These are phyloP conservation scores for Lepeophtheirus nordmannii DNA, from an alignment of 2,888 invertebrate species.

Conservation along the genomic window DNA sequence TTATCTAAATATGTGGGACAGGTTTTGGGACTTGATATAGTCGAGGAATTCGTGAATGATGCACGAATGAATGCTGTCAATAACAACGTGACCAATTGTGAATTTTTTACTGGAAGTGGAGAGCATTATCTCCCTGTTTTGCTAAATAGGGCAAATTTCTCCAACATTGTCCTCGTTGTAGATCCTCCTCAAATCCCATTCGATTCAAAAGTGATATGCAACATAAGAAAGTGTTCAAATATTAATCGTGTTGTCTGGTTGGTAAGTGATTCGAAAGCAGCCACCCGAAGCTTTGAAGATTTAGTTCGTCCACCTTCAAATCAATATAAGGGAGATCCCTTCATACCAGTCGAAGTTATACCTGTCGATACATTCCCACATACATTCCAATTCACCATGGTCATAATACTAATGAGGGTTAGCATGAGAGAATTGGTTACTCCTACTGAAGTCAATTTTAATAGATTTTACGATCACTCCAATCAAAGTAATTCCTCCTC, in stretches of 20 bases:
- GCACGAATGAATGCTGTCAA: constrained; percentile 67
- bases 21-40: constrained; percentile 68
- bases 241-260: constrained; percentile 73
- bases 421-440: not conserved
- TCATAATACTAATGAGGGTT: not conserved
- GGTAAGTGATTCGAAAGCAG: constrained; percentile 74
- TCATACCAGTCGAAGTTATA: constrained; percentile 52
- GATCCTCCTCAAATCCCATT: constrained; percentile 93
- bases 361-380: constrained; percentile 95
- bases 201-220: constrained; percentile 25
- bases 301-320: constrained; percentile 58
- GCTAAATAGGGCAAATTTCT: not conserved
- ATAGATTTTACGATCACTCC: not conserved
- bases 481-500: not conserved
- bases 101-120: not conserved
- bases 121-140: constrained; percentile 1
- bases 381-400: constrained; percentile 54
- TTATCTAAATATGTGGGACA: constrained; percentile 45
- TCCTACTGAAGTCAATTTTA: not conserved
- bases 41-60: constrained; percentile 70
- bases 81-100: constrained; percentile 54
- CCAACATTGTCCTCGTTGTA: constrained; percentile 63
- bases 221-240: constrained; percentile 32
- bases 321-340: constrained; percentile 62
- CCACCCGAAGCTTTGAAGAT: constrained; percentile 66